These are phyloP conservation scores for Neogobius melanostomus DNA, from an alignment of 2,113 vertebrate genomes.

Conservation along the genomic window DNA sequence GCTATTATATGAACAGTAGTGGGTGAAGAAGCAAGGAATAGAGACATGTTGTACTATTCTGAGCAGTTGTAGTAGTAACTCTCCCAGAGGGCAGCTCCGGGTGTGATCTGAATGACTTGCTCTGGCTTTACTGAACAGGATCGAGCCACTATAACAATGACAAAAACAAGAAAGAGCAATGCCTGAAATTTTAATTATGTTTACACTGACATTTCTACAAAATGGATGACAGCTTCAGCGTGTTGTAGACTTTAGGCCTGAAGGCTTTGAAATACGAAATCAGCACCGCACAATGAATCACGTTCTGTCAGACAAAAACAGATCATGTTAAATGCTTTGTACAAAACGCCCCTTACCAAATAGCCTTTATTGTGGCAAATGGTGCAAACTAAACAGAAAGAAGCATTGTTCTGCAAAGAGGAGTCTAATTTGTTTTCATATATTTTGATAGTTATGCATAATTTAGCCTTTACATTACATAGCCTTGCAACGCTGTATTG, in stretches of 20 bases:
- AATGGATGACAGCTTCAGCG: not conserved
- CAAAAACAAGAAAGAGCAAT: not conserved
- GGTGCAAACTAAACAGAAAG: too few species aligned
- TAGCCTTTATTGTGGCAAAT: too few species aligned
- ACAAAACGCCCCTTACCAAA: too few species aligned
- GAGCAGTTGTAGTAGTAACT: slow-evolving; percentile 31
- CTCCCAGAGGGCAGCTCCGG: slow-evolving; percentile 30
- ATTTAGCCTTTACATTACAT: too few species aligned
- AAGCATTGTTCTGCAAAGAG: too few species aligned
- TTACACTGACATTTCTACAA: slow-evolving; percentile 23
- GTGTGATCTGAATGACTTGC: slow-evolving; percentile 18
- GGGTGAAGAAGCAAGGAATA: not conserved
- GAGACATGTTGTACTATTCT: not conserved
- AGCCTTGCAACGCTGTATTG: too few species aligned
- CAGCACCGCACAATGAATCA: not conserved
- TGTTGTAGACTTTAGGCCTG: slow-evolving; percentile 2
- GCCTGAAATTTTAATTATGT: slow-evolving; percentile 24
- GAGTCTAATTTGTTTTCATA: too few species aligned
- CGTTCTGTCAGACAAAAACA: not conserved
- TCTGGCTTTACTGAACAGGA: not conserved
- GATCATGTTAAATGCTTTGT: too few species aligned
- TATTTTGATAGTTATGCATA: too few species aligned
- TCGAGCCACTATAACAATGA: not conserved
- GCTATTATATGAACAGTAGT: too few species aligned
- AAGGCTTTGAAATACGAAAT: not conserved